A percentile compares a stretch with the other conserved stretches of the same genome.
phyloP scores from a whole-genome alignment of 2,888 invertebrate genomes.

The Drosophila leonis region DNA sequence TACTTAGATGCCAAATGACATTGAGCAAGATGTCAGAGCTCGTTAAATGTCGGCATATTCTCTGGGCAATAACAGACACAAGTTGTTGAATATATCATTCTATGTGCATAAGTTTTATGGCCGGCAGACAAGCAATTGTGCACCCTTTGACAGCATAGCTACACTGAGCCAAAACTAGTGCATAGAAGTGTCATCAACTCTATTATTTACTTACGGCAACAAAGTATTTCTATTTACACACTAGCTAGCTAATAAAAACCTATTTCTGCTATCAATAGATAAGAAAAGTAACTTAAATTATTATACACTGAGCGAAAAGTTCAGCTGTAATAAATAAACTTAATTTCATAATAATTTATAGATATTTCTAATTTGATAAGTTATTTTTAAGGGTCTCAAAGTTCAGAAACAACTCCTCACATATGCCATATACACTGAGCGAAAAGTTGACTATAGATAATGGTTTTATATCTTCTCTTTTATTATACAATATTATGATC shows the following conservation, averaged over 20 bases:
- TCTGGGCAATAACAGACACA: not conserved
- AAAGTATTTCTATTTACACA: not conserved
- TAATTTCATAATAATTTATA: too few species aligned
- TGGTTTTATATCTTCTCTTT: not conserved
- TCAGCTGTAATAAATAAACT: too few species aligned
- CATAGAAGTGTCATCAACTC: not conserved
- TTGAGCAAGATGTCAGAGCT: conserved; percentile 29
- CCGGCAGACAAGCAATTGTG: not conserved
- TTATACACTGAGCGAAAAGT: conserved; percentile 20
- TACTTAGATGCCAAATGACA: conserved; percentile 38
- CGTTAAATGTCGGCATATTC: conserved; percentile 36
- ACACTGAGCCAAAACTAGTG: conserved; percentile 25
- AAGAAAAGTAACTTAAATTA: too few species aligned
- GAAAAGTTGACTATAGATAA: not conserved
- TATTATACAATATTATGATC: too few species aligned
- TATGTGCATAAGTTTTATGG: conserved; percentile 21
- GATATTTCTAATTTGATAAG: too few species aligned
- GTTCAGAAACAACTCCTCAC: too few species aligned
- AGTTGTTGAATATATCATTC: not conserved
- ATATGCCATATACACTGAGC: too few species aligned
- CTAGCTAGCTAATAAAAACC: not conserved
- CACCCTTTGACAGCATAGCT: conserved; percentile 12
- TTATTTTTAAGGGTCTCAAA: too few species aligned
- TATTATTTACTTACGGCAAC: not conserved
- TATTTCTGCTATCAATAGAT: too few species aligned